Conservation (phyloP, 2,888 invertebrate genomes). For the Eumacrocentrus americanus region DNA sequence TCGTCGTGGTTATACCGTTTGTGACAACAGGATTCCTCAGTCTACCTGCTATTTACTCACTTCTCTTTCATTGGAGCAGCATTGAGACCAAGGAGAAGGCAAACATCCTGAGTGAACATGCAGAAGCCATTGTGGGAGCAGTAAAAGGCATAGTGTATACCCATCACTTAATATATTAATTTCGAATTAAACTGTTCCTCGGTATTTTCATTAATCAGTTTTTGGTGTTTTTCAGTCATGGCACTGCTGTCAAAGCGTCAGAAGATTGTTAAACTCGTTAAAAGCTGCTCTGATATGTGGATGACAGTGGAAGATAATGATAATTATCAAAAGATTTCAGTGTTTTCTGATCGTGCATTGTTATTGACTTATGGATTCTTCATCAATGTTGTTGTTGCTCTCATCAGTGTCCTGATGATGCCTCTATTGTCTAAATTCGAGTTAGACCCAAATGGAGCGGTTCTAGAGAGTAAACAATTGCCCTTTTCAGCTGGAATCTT, state of each 20-base stretch:
- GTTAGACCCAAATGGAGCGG: not conserved
- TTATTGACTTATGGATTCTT: conserved; percentile 36
- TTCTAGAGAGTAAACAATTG: conserved; percentile 27
- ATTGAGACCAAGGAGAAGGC: conserved; percentile 1
- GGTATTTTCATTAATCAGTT: too few relatives aligned
- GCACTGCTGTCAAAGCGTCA: conserved; percentile 26
- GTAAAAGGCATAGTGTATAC: conserved; percentile 21
- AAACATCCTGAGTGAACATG: conserved; percentile 4
- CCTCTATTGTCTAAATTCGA: conserved; percentile 5
- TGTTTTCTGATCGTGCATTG: conserved; percentile 19
- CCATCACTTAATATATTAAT: not conserved
- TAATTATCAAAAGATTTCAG: conserved; percentile 4
- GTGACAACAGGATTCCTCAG: conserved; percentile 6
- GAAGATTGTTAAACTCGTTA: conserved; percentile 27
- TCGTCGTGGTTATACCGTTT: not conserved
- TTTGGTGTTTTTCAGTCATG: too few relatives aligned
- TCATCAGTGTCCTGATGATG: conserved; percentile 28
- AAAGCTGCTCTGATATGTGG: conserved; percentile 37
- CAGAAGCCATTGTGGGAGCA: not conserved
- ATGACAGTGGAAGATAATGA: conserved; percentile 24
- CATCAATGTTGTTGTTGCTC: conserved; percentile 32
- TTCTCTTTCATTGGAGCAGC: conserved; percentile 18
- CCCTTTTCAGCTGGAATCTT: conserved; percentile 30
- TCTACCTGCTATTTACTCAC: conserved; percentile 12
- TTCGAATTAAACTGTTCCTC: too few relatives aligned